Evolutionary conservation across 2,888 invertebrate species (phyloP).

Genomic region (Apantesis nais): DNA sequence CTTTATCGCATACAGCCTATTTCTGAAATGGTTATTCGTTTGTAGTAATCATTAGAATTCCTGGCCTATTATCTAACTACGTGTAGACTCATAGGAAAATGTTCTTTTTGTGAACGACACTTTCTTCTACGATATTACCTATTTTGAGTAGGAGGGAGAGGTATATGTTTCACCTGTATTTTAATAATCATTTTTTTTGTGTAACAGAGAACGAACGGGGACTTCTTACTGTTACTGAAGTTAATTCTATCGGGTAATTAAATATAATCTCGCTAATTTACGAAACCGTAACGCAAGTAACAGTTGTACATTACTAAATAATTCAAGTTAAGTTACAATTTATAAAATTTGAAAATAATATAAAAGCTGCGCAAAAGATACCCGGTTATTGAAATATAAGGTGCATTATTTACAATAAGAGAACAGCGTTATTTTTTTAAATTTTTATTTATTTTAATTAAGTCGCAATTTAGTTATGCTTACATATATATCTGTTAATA

Average conservation of each 20-base stretch:
- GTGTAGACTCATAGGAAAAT: background rate
- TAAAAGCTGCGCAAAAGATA: background rate
- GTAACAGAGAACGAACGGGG: background rate
- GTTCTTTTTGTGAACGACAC: background rate
- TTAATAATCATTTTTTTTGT: background rate
- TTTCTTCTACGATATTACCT: background rate
- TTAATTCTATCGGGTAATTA: background rate
- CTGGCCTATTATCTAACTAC: background rate
- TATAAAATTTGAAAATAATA: no score
- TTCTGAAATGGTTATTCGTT: conserved; percentile 3
- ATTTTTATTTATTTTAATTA: no score
- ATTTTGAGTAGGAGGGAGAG: background rate
- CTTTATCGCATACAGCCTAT: background rate
- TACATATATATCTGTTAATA: no score
- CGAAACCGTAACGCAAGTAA: background rate
- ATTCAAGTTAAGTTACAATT: background rate
- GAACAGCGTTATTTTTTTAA: no score
- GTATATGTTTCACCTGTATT: background rate
- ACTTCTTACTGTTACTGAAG: background rate
- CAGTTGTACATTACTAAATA: background rate
- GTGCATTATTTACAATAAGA: no score
- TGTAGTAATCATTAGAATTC: background rate
- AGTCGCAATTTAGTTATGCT: no score
- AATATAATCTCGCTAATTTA: background rate
- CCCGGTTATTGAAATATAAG: no score